Conservation (phyloP, 2,113 vertebrate species). For the Sciurus niger region DNA sequence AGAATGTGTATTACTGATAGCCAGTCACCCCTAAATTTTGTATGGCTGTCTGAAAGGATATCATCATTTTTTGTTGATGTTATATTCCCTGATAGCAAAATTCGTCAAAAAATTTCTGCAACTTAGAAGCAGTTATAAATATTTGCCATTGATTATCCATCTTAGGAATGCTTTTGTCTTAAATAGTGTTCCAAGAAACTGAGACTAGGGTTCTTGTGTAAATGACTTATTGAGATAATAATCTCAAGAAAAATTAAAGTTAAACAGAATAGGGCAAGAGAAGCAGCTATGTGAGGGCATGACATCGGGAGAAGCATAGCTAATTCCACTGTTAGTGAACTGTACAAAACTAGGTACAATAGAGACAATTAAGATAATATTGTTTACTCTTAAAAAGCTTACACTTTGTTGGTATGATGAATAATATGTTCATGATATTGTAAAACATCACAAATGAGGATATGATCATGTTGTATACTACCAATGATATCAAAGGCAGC, state of each 20-base stretch:
- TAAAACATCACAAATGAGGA: background rate
- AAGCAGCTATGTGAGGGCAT: background rate
- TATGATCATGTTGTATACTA: background rate
- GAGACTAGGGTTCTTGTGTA: background rate
- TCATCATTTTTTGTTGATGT: background rate
- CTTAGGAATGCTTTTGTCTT: constrained; percentile 27
- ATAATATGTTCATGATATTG: background rate
- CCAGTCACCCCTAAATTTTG: background rate
- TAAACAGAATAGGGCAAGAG: background rate
- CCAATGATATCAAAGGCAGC: background rate
- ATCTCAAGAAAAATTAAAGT: background rate
- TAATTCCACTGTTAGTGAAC: background rate
- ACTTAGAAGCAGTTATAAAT: background rate
- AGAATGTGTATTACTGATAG: background rate
- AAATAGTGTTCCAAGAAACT: background rate
- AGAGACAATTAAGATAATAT: constrained; percentile 44
- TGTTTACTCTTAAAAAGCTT: background rate
- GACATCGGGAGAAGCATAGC: background rate
- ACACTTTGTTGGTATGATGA: background rate
- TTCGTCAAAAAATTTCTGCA: constrained; percentile 7
- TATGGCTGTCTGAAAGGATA: background rate
- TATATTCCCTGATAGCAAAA: background rate
- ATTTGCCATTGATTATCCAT: background rate
- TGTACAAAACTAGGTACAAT: background rate
- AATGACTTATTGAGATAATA: background rate